Conservation (phyloP, 2,888 invertebrate genomes). For the Lithophane socia region DNA sequence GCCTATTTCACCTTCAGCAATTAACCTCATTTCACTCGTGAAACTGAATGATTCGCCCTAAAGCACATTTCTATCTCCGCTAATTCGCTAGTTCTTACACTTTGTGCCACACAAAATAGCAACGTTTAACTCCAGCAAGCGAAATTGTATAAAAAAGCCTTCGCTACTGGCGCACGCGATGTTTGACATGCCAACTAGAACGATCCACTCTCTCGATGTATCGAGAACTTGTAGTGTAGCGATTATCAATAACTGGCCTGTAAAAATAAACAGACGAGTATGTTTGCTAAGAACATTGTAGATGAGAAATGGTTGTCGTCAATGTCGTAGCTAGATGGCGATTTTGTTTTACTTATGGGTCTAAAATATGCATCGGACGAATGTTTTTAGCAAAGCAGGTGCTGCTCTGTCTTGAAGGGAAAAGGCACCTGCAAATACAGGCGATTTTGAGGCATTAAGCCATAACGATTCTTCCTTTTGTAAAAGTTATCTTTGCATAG, state of each 20-base stretch:
- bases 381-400: too few relatives aligned
- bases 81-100: slow-evolving; percentile 1
- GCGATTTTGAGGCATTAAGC: too few relatives aligned
- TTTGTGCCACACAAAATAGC: slow-evolving; percentile 66
- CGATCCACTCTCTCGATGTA: slow-evolving; percentile 55
- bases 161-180: slow-evolving; percentile 70
- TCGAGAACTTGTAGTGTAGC: slow-evolving; percentile 45
- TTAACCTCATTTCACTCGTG: too few relatives aligned
- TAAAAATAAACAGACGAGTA: slow-evolving; percentile 17
- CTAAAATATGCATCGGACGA: neutral
- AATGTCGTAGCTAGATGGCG: neutral
- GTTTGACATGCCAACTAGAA: slow-evolving; percentile 58
- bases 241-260: slow-evolving; percentile 50
- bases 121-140: slow-evolving; percentile 69
- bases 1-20: too few relatives aligned
- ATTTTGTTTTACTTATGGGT: neutral
- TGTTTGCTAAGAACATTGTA: neutral
- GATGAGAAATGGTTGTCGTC: neutral
- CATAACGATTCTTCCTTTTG: neutral
- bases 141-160: slow-evolving; percentile 71
- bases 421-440: too few relatives aligned
- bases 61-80: too few relatives aligned
- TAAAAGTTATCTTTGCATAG: neutral
- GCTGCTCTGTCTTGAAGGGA: too few relatives aligned
- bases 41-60: too few relatives aligned